Conservation (phyloP, 2,797 vertebrate genomes). For the Esox masquinongy region DNA sequence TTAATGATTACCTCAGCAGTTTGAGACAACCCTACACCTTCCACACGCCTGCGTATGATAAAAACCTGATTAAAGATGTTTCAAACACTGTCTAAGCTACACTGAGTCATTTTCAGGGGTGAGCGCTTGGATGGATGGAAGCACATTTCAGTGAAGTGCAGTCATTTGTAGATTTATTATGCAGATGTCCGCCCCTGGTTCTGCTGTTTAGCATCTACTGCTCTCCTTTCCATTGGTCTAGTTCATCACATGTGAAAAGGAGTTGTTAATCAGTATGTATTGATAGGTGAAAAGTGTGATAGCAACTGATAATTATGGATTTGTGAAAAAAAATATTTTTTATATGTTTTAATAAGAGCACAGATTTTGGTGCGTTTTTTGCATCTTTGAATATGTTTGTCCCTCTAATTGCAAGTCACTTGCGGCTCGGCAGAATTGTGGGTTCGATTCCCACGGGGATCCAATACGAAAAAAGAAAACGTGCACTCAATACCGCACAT, state of each 20-base stretch:
- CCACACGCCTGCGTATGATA: conserved; percentile 40
- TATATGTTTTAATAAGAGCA: no score
- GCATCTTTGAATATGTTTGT: no score
- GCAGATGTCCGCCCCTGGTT: background rate
- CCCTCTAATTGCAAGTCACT: no score
- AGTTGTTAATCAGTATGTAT: background rate
- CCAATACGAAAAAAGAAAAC: no score
- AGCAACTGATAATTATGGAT: no score
- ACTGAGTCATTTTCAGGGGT: background rate
- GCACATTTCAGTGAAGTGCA: background rate
- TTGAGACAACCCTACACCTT: conserved; percentile 25
- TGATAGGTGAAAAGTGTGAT: background rate
- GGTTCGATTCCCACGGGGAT: no score
- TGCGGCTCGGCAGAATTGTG: no score
- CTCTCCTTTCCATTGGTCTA: background rate
- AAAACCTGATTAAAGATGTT: background rate
- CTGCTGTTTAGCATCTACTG: background rate
- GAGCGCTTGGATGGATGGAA: background rate
- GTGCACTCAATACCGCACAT: no score
- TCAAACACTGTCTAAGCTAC: background rate
- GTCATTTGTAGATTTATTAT: background rate
- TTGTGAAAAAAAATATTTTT: no score
- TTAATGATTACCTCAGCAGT: conserved; percentile 58
- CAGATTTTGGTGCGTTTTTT: no score
- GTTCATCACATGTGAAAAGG: background rate